Base-by-base conservation (phyloP, 2,888 invertebrate species). In the Cheilosia pagana region DNA sequence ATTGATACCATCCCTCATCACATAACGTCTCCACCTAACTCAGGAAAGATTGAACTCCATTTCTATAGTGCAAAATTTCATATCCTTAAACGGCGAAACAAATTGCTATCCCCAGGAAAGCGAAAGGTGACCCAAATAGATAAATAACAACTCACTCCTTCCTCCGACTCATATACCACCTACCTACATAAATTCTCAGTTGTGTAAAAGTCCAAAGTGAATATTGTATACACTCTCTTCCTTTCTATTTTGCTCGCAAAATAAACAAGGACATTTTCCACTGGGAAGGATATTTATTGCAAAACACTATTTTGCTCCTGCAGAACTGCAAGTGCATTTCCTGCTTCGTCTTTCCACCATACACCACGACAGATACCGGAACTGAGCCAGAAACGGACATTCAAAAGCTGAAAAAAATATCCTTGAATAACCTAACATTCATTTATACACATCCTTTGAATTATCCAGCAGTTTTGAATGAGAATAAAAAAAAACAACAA, bases 371-470 rank as follows among this genome's bases (percentile, higher is more conserved):
- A 48, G 48, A 65, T 48, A 60, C 45, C 70, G 62, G 70, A 70
- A 77, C 35, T 55, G 62, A 62, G 55, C 39, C 53, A 35, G 43
- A 70, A 62, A 62, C 70, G 62, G 70, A 67, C 59, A 67, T 67
- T 50, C 25, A 76, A 43, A 43, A 67, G 50, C 5, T 39, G 21
- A 48, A 25, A 19, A 28, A 39, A 14, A 55, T 14, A 65, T 75
- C 75, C 57, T 48, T 31, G 75, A 75, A 77, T 72, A 82, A 82
- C 78, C 78, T 63, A 78, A 82, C 78, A 78, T 72, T 78, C 71
- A 82, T 78, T 82, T 81, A 70, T 81, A 50, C 65, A 75, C 59
- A 75, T 81, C 74, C 70, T 70, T 70, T 65, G 71, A 82, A 82
- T 82, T 67, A 71, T 77, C 59, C 60, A 62, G 35, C 21, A 52